phyloP scores from a whole-genome alignment of 2,797 vertebrate species.

The Bradypus variegatus region DNA sequence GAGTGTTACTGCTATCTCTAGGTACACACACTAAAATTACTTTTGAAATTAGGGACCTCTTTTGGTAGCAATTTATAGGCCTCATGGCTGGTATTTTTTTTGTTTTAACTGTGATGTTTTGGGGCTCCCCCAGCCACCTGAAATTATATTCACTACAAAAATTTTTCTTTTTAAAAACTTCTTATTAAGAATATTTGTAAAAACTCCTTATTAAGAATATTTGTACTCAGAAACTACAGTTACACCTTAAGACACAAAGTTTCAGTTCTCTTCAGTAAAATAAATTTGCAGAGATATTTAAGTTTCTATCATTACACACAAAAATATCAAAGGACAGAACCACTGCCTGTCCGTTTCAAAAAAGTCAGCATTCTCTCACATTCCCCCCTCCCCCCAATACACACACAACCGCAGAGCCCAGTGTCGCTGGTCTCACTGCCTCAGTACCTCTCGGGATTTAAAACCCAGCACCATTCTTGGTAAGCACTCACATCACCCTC shows the following conservation, averaged over 20 bases:
- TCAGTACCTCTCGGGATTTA: not conserved
- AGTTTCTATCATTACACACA: conserved; percentile 27
- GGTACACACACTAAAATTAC: not conserved
- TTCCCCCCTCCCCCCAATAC: not conserved
- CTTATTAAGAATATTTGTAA: not conserved
- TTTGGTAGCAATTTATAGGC: not conserved
- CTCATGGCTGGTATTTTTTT: not conserved
- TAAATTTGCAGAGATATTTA: not conserved
- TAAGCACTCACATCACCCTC: not conserved
- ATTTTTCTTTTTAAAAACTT: not conserved
- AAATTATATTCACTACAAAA: not conserved
- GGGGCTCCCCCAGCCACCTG: not conserved
- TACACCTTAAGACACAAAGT: conserved; percentile 10
- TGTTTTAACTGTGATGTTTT: not conserved
- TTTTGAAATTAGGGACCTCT: not conserved
- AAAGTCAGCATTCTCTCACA: not conserved
- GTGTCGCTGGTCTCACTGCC: not conserved
- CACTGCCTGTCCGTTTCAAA: not conserved
- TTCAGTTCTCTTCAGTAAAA: conserved; percentile 36
- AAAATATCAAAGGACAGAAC: conserved; percentile 32
- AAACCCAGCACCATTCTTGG: not conserved
- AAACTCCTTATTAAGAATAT: not conserved
- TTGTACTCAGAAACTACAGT: not conserved
- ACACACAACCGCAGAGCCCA: not conserved
- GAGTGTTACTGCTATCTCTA: not conserved